A percentile compares a stretch with the other conserved stretches of the same genome.
These are phyloP conservation scores for Kryptopterus vitreolus DNA, from an alignment of 2,797 vertebrate species.

Conservation along the genomic window DNA sequence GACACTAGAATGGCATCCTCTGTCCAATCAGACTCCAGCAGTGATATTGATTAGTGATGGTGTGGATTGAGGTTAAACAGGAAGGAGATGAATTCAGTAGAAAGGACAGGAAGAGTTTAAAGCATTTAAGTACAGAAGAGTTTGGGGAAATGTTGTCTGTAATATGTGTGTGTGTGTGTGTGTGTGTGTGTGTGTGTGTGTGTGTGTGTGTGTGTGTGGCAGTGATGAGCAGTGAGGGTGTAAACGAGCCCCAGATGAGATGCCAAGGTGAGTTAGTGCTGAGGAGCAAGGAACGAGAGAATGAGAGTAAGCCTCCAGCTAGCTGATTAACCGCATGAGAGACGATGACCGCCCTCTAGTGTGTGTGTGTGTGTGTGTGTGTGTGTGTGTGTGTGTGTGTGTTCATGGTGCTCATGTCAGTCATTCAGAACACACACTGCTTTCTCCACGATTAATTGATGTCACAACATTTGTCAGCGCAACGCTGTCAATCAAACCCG, in stretches of 20 bases:
- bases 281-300: slow-evolving; percentile 60
- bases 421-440: slow-evolving; percentile 31
- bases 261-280: slow-evolving; percentile 76
- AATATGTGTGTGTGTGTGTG: not conserved
- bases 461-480: slow-evolving; percentile 74
- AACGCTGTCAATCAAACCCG: slow-evolving; percentile 20
- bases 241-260: slow-evolving; percentile 78
- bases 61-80: not conserved
- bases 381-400: not conserved
- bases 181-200: not conserved
- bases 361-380: not conserved
- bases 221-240: slow-evolving; percentile 48
- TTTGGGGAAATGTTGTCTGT: not conserved
- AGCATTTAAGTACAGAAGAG: too few relatives aligned
- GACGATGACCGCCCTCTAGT: slow-evolving; percentile 17
- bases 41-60: not conserved
- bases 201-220: not conserved
- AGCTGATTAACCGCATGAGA: slow-evolving; percentile 29
- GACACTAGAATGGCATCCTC: not conserved
- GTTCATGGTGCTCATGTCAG: not conserved
- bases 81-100: not conserved
- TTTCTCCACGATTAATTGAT: slow-evolving; percentile 70
- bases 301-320: slow-evolving; percentile 53
- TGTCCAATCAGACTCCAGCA: not conserved
- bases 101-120: not conserved